Evolutionary conservation across 2,888 invertebrate species (phyloP).

Genomic region (Hanleya hanleyi): DNA sequence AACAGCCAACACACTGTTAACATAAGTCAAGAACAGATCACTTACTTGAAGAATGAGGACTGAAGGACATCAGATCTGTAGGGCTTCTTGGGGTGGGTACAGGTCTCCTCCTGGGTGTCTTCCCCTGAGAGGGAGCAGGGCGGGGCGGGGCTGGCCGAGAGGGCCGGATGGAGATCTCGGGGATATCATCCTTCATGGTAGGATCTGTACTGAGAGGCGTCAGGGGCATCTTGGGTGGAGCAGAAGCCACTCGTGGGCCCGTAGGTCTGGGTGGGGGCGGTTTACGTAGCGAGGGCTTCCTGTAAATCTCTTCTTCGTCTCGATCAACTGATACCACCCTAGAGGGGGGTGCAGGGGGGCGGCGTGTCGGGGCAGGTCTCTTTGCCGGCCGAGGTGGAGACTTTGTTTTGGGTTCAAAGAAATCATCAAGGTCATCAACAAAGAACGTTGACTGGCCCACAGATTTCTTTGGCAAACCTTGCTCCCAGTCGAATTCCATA

Average conservation of each 20-base stretch:
- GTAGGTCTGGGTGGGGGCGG: conserved; percentile 61
- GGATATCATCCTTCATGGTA: not conserved
- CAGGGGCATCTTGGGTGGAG: conserved; percentile 51
- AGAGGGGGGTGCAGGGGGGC: conserved; percentile 46
- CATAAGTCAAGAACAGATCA: too few species aligned
- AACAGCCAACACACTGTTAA: too few species aligned
- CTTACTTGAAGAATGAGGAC: conserved; percentile 42
- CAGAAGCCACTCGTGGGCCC: conserved; percentile 53
- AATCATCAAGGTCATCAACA: not conserved
- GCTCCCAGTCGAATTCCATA: not conserved
- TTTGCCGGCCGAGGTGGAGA: not conserved
- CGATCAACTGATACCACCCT: conserved; percentile 24
- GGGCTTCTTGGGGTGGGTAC: conserved; percentile 32
- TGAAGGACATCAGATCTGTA: conserved; percentile 60
- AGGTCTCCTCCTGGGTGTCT: conserved; percentile 36
- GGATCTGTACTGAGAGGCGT: conserved; percentile 29
- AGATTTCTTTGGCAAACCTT: not conserved
- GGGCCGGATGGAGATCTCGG: conserved; percentile 28
- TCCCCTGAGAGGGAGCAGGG: conserved; percentile 14
- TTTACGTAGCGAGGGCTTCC: conserved; percentile 48
- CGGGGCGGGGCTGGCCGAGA: conserved; percentile 56
- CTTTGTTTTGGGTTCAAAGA: not conserved
- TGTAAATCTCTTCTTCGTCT: conserved; percentile 27
- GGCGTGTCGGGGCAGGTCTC: not conserved
- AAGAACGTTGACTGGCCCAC: conserved; percentile 6